Base-by-base conservation (phyloP, 2,888 invertebrate species). In the Cheilosia scutellata region DNA sequence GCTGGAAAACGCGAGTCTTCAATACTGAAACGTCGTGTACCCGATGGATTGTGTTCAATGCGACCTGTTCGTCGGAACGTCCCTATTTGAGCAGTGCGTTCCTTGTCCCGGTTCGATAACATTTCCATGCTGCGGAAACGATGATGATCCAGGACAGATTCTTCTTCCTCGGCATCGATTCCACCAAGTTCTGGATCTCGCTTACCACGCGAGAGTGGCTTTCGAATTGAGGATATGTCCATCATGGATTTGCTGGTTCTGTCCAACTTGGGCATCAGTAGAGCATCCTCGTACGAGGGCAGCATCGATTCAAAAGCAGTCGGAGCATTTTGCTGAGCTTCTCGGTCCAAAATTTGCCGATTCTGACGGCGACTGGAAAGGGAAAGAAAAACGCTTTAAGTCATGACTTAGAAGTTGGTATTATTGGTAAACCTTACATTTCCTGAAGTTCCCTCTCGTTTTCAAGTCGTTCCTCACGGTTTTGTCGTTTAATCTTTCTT, bases 231-330 rank as follows among this genome's bases (percentile, higher is more conserved):
- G 0, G 93, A 91, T 5, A 91, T 55, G 79, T 91, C 90, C 76
- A 91, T 47, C 90, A 93, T 91, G 0, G 95, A 95, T 88, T 94
- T 94, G 89, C 93, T 94, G 0, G 95, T 95, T 4, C 93, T 91
- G 88, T 94, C 95, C 47, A 96, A 89, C 89, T 95, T 94, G 1
- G 96, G 96, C 95, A 96, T 95, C 25, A 95, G 93, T 74, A 96
- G 93, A 40, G 96, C 96, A 92, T 96, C 96, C 88, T 95, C 95
- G 89, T 96, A 96, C 3, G 95, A 95, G 0, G 96, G 96, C 44
- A 96, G 95, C 77, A 95, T 94, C 37, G 95, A 93, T 91, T 96
- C 96, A 88, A 95, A 93, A 0, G 95, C 95, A 25, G 83, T 84
- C 5, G 95, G 94, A 27, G 95, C 94, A 89, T 94, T 95, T 66